Conservation (phyloP, 2,888 invertebrate genomes). For the Drosophila picticornis region DNA sequence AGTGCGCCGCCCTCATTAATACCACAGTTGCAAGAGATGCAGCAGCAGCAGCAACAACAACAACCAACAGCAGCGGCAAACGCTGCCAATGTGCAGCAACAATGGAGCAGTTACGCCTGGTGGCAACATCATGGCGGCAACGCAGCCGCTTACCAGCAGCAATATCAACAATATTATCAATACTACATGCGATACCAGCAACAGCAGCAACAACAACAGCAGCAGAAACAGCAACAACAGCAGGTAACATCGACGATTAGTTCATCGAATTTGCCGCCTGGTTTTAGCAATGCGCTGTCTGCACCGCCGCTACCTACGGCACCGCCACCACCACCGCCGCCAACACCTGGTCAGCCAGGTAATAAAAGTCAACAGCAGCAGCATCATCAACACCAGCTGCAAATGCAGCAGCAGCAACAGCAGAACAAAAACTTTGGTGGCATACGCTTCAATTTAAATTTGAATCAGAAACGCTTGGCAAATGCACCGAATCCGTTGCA, state of each 20-base stretch:
- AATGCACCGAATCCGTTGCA: constrained; percentile 83
- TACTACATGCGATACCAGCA: constrained; percentile 82
- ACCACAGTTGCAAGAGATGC: constrained; percentile 84
- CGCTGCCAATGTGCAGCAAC: constrained; percentile 58
- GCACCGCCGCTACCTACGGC: constrained; percentile 87
- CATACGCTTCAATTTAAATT: constrained; percentile 87
- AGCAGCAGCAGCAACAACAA: constrained; percentile 68
- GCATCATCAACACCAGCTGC: constrained; percentile 47
- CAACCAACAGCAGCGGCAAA: constrained; percentile 59
- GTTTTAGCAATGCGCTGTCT: constrained; percentile 85
- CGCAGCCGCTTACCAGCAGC: constrained; percentile 73
- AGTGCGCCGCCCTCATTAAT: constrained; percentile 77
- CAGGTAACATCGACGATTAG: constrained; percentile 77
- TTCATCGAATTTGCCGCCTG: constrained; percentile 85
- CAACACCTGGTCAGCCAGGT: constrained; percentile 79
- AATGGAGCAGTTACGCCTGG: constrained; percentile 74
- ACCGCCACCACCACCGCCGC: constrained; percentile 85
- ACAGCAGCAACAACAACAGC: constrained; percentile 47
- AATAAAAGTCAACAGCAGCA: constrained; percentile 43
- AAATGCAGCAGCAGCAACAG: constrained; percentile 57
- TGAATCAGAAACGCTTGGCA: constrained; percentile 84
- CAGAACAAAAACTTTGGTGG: constrained; percentile 85
- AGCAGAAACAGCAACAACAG: constrained; percentile 62
- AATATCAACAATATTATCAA: constrained; percentile 83
- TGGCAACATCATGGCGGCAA: constrained; percentile 67